phyloP scores from a whole-genome alignment of 2,888 invertebrate species.

The Tetropium fuscum region DNA sequence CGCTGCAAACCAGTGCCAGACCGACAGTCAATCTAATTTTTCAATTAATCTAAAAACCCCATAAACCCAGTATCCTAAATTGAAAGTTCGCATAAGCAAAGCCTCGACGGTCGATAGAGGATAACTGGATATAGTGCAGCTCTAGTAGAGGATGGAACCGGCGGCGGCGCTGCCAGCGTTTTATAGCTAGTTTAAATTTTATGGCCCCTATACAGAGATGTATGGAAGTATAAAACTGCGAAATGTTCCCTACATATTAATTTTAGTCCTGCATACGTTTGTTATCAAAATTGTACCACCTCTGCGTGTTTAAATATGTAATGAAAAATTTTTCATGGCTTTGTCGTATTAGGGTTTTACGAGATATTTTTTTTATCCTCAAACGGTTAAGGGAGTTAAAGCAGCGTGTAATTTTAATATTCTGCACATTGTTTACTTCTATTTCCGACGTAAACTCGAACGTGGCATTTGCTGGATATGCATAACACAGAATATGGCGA shows the following conservation, averaged over 20 bases:
- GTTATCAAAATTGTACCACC: constrained; percentile 51
- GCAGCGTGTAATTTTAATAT: constrained; percentile 21
- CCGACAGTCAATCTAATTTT: constrained; percentile 32
- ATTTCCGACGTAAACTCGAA: constrained; percentile 2
- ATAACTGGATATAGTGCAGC: constrained; percentile 27
- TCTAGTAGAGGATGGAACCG: constrained; percentile 41
- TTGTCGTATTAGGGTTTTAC: constrained; percentile 28
- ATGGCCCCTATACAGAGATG: constrained; percentile 58
- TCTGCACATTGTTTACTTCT: constrained; percentile 21
- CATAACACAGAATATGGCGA: no score
- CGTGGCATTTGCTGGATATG: no score
- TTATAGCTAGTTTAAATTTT: constrained; percentile 62
- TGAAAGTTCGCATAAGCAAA: constrained; percentile 45
- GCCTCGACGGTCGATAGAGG: constrained; percentile 46
- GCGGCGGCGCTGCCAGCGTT: constrained; percentile 46
- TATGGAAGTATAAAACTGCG: constrained; percentile 60
- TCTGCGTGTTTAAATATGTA: constrained; percentile 40
- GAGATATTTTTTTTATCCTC: constrained; percentile 5
- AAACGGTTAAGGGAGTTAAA: constrained; percentile 14
- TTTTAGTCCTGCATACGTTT: constrained; percentile 58
- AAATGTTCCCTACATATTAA: constrained; percentile 62
- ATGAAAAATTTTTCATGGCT: constrained; percentile 45
- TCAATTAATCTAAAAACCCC: constrained; percentile 37
- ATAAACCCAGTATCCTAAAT: constrained; percentile 41
- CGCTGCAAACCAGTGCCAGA: no score